A percentile compares a stretch with the other conserved stretches of the same genome.
These are phyloP conservation scores for Bombyx mandarina DNA, from an alignment of 1,140 invertebrate species.

Conservation along the genomic window DNA sequence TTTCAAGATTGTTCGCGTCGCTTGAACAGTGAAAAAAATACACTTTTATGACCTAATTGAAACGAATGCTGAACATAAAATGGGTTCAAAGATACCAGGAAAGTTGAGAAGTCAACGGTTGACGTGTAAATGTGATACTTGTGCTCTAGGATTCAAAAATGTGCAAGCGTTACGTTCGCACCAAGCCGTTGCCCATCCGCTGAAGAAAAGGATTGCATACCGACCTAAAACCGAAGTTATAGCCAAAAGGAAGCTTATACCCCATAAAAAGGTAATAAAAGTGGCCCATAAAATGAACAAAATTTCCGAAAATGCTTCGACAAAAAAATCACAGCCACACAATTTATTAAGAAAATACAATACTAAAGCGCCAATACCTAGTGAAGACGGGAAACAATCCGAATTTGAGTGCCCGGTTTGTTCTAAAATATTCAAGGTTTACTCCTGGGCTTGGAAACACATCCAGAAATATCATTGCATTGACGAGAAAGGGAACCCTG, in stretches of 20 bases:
- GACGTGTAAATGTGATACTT: conserved; percentile 34
- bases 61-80: conserved; percentile 18
- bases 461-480: conserved; percentile 41
- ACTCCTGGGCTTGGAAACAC: conserved; percentile 36
- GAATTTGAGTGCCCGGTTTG: conserved; percentile 43
- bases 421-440: conserved; percentile 20
- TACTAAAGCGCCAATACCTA: conserved; percentile 2
- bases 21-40: not conserved
- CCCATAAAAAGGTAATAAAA: conserved; percentile 14
- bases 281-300: conserved; percentile 1
- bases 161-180: conserved; percentile 26
- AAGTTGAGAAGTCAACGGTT: conserved; percentile 22
- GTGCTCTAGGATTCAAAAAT: conserved; percentile 27
- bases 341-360: not conserved
- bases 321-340: conserved; percentile 9
- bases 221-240: conserved; percentile 14
- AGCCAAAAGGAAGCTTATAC: conserved; percentile 6
- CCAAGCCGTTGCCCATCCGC: conserved; percentile 22
- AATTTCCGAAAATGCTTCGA: conserved; percentile 1
- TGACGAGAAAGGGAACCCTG: conserved; percentile 22
- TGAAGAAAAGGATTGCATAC: conserved; percentile 1
- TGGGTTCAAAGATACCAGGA: conserved; percentile 31
- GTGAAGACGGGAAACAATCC: conserved; percentile 3
- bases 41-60: not conserved
- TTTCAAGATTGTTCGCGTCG: not conserved